Base-by-base conservation (phyloP, 2,797 vertebrate species). In the Danio kyathit region DNA sequence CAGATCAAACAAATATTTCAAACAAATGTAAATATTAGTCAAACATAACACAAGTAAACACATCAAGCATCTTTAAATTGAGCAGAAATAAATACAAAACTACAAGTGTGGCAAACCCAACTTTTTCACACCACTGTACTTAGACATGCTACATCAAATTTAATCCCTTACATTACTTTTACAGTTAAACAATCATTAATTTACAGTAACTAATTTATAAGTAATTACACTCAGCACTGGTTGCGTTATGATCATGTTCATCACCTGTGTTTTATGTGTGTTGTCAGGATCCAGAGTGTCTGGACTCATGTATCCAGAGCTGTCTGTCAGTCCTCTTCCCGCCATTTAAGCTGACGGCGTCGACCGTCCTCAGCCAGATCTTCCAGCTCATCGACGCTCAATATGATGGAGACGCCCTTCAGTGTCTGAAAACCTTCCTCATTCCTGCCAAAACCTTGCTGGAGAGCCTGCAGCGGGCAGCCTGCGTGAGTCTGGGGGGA, bases 391-490 rank as follows among this genome's bases (percentile, higher is more conserved):
- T 95, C 41, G 95, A 97, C 66, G 89, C 91, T 85, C 92, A 88
- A 11, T 97, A 94, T 88, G 88, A 88, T 12, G 94, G 95, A 61
- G 95, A 97, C 54, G 93, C 95, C 83, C 93, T 97, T 72, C 92
- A 92, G 82, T 96, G 96, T 90, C 91, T 96, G 87, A 93, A 94
- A 74, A 94, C 95, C 92, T 96, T 97, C 89, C 91, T 97, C 88
- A 92, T 96, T 76, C 96, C 96, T 12, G 95, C 95, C 85, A 96
- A 95, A 88, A 94, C 94, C 89, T 94, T 96, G 88, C 90, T 97
- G 85, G 94, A 96, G 87, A 93, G 90, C 2, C 88, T 97, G 83
- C 95, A 95, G 88, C 94, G 95, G 90, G 93, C 92, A 86, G 91
- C 94, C 89, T 93, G 94, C 83, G 93, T 97, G 87, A 95, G 94